Conservation (phyloP, 2,888 invertebrate genomes). For the Emmelina monodactyla region DNA sequence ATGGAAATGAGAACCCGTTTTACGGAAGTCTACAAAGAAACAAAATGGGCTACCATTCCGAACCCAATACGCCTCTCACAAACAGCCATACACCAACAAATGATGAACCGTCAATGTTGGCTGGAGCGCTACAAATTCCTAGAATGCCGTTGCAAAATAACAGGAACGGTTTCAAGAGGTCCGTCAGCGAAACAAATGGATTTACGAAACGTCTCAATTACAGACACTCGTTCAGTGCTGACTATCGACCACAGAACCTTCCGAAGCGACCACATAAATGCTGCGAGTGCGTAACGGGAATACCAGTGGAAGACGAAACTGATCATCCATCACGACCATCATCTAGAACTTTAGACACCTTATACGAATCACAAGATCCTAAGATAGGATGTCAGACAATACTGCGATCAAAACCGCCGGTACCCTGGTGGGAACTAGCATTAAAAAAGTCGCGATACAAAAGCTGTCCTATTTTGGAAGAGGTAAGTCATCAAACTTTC, state of each 20-base stretch:
- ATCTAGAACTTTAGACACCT: constrained; percentile 51
- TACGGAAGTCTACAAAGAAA: constrained; percentile 51
- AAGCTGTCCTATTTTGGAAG: constrained; percentile 83
- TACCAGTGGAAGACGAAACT: constrained; percentile 40
- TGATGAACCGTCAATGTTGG: constrained; percentile 40
- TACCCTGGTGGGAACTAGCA: constrained; percentile 91
- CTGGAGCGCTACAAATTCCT: constrained; percentile 51
- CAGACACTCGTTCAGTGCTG: constrained; percentile 58
- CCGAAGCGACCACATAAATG: constrained; percentile 52
- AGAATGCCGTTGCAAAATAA: constrained; percentile 52
- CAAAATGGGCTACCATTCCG: constrained; percentile 56
- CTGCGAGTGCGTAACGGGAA: constrained; percentile 57
- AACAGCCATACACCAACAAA: constrained; percentile 35
- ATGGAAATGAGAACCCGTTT: constrained; percentile 35
- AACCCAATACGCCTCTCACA: constrained; percentile 54
- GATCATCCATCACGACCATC: constrained; percentile 35
- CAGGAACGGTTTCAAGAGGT: constrained; percentile 53
- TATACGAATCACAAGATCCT: constrained; percentile 68
- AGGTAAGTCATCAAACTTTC: constrained; percentile 36
- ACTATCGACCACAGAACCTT: constrained; percentile 37
- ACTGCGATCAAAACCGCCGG: constrained; percentile 71
- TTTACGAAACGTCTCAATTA: constrained; percentile 55
- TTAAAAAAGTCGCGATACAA: constrained; percentile 80
- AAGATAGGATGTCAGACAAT: constrained; percentile 74
- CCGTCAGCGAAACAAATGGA: constrained; percentile 54